Evolutionary conservation across 2,113 vertebrate genomes (phyloP), one percentile per base, ranked within the genome.

Genomic region (Tautogolabrus adspersus): DNA sequence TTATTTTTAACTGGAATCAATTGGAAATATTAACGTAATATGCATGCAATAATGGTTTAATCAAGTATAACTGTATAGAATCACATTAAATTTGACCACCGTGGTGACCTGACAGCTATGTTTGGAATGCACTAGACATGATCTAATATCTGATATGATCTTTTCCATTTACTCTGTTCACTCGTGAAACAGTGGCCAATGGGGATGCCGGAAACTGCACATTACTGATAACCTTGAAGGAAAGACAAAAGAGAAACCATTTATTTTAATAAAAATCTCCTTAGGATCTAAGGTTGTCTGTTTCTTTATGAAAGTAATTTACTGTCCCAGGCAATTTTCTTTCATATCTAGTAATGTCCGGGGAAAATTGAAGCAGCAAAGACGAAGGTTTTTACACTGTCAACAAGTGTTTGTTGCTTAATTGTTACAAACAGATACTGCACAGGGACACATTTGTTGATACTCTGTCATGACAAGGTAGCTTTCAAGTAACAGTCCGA

Each of bases 191-290:
- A 83, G 51, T 46, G 56, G 60, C 77, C 82, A 18, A 16, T 58
- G 60, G 75, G 66, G 55, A 46, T 65, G 56, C 30, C 47, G 42
- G 10, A 30, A 64, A 58, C 59, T 84, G 87, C 68, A 62, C 59
- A 76, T 59, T 69, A 71, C 63, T 83, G 81, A 90, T 88, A 89
- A 92, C 87, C 75, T 90, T 87, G 80, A 10, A 81, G 40, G 54
- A 66, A 58, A 74, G 47, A 83, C 79, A 81, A 56, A 44, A 69
- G 64, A 63, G 62, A 77, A 87, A 75, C 22, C 40, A 69, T 90
- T 91, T 57, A 80, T 71, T 84, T 82, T 60, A 69, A 88, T 78
- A 83, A 77, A 80, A 83, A 80, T 70, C 60, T 72, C 11, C 67
- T 58, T 65, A 62, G 19, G 46, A 87, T 76, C 66, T 74, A 30